phyloP scores from a whole-genome alignment of 2,113 vertebrate species.

The mouse (Mus musculus) region GRCm39 chr1:119412501-119413000 shows the following conservation, averaged over 20 bases:
- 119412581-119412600: neutral
- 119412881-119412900: neutral
- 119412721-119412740: slow-evolving; percentile 13
- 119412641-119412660: neutral
- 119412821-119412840: neutral
- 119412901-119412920: neutral
- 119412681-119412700: neutral
- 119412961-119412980: neutral
- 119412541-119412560: neutral
- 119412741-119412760: neutral
- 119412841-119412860: neutral
- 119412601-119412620: neutral
- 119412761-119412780: neutral
- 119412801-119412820: neutral
- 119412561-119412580: neutral
- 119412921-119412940: neutral
- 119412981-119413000: neutral
- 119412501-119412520: slow-evolving; percentile 29
- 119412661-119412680: neutral
- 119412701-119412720: neutral
- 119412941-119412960: neutral
- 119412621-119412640: neutral
- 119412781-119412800: neutral
- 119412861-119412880: neutral
- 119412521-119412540: neutral